Evolutionary conservation across 1,140 invertebrate species (phyloP).

Genomic region (Ips nitidus): DNA sequence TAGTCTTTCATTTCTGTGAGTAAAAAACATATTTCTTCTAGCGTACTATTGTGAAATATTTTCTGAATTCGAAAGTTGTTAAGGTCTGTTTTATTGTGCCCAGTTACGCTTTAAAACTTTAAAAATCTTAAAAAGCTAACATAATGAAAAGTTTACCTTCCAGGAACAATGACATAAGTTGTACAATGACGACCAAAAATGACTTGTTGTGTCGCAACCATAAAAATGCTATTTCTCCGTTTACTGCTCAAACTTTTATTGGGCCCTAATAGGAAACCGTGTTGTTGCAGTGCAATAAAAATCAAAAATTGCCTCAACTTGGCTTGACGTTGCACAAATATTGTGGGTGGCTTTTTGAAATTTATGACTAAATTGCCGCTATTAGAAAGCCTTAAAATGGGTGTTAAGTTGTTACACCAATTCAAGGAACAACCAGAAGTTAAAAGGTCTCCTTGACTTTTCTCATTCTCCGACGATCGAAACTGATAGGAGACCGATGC

Average conservation of each 20-base stretch:
- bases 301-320: neutral
- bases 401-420: neutral
- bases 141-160: neutral
- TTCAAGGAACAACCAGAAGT: neutral
- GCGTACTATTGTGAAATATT: no score
- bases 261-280: neutral
- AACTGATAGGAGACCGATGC: neutral
- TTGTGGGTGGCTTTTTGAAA: neutral
- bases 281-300: constrained; percentile 3
- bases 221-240: neutral
- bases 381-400: neutral
- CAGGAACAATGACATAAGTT: constrained; percentile 1
- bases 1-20: no score
- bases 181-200: neutral
- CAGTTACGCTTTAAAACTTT: no score
- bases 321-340: neutral
- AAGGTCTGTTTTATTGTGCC: no score
- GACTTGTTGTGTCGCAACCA: neutral
- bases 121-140: neutral
- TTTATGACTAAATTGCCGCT: neutral
- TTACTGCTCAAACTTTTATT: neutral
- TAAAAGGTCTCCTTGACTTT: neutral
- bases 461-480: neutral
- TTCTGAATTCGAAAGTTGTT: no score
- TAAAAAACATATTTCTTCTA: no score